Evolutionary conservation across 92 coral and sea anemone species (phyloP), one percentile per base, ranked within the genome.

Genomic region (Epizoanthus scotinus): DNA sequence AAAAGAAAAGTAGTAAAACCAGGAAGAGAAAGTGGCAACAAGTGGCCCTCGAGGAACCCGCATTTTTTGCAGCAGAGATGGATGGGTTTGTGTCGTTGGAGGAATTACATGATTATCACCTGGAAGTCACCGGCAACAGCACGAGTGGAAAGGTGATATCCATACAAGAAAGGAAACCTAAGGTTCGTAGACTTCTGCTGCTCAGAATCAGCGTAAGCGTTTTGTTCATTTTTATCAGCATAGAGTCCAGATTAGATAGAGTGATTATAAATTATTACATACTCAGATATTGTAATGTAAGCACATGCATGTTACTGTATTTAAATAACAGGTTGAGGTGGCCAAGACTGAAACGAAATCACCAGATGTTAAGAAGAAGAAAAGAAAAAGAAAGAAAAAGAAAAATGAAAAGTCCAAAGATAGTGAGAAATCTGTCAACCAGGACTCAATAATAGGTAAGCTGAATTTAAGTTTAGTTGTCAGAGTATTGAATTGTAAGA

Each of bases 21-120:
- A 91, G 90, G 44, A 95, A 95, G 82, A 91, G 98, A 24, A 91
- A 91, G 67, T 95, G 98, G 98, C 74, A 54, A 67, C 80, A 89
- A 58, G 98, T 95, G 38, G 58, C 83, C 65, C 47, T 95, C 72
- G 94, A 93, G 31, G 89, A 93, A 27, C 86, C 91, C 3, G 79
- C 88, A 50, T 95, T 95, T 67, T 89, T 95, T 65, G 74, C 90
- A 26, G 90, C 93, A 26, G 91, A 89, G 63, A 84, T 90, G 95
- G 98, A 90, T 3, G 98, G 98, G 26, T 95, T 95, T 84, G 98
- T 93, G 21, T 92, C 95, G 22, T 89, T 95, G 6, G 98, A 95
- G 78, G 98, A 88, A 31, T 71, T 93, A 78, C 82, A 85, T 20
- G 91, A 84, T 54, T 90, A 90, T 65, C 84, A 84, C 5, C 70